A percentile compares a stretch with the other conserved stretches of the same genome.
Conservation (phyloP, 1,140 invertebrate genomes). For the Lasioglossum albipes region DNA sequence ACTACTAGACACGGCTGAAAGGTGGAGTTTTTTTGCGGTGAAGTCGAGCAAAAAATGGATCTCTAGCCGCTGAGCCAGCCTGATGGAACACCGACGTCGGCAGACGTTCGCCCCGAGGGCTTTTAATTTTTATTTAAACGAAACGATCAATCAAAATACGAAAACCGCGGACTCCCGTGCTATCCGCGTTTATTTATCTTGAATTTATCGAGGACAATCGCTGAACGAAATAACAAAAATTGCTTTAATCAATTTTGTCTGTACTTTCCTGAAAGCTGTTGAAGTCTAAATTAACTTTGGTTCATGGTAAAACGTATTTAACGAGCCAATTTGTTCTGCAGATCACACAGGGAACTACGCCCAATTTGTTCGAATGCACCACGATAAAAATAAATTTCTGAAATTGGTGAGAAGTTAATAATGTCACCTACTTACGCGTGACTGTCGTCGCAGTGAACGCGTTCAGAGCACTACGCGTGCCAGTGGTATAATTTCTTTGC, state of each 20-base stretch:
- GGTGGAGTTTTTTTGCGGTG: not conserved
- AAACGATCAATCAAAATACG: conserved; percentile 10
- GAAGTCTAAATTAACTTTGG: too few species aligned
- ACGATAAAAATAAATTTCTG: too few species aligned
- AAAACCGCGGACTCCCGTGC: not conserved
- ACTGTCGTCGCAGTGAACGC: too few species aligned
- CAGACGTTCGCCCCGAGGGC: not conserved
- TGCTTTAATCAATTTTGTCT: too few species aligned
- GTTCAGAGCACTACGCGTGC: too few species aligned
- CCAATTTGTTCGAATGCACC: too few species aligned
- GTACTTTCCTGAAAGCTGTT: not conserved
- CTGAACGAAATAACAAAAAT: not conserved
- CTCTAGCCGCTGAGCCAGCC: not conserved
- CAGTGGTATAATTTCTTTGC: too few species aligned
- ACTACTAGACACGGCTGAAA: not conserved
- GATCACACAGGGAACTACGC: too few species aligned
- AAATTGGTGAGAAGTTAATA: too few species aligned
- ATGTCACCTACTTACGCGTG: too few species aligned
- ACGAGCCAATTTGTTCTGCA: too few species aligned
- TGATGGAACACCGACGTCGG: not conserved
- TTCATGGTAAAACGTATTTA: too few species aligned
- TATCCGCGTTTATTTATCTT: not conserved
- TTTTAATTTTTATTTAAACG: conserved; percentile 22
- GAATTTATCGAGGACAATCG: not conserved
- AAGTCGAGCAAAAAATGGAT: not conserved